phyloP scores from a whole-genome alignment of 2,888 invertebrate genomes.

The Cephus spinipes region DNA sequence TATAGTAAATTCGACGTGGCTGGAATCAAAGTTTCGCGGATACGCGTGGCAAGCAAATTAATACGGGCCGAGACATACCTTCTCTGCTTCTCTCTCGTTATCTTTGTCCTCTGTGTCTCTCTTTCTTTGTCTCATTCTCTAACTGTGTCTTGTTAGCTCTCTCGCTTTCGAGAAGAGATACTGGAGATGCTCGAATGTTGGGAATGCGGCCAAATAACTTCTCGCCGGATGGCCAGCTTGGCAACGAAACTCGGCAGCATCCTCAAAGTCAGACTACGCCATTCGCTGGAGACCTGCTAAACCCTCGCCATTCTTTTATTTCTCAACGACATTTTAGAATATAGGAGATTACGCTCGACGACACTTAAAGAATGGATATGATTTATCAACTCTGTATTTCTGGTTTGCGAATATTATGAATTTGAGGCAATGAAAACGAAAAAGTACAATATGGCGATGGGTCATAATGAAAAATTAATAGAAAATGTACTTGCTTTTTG shows the following conservation, averaged over 20 bases:
- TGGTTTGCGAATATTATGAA: neutral
- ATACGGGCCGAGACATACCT: conserved; percentile 10
- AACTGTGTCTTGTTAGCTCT: neutral
- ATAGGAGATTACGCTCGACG: neutral
- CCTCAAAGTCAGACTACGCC: neutral
- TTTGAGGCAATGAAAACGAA: neutral
- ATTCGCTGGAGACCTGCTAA: neutral
- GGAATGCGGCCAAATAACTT: conserved; percentile 6
- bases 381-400: neutral
- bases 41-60: conserved; percentile 14
- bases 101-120: neutral
- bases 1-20: neutral
- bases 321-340: neutral
- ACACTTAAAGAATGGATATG: neutral
- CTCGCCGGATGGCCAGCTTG: conserved; percentile 7
- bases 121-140: neutral
- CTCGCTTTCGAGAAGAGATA: neutral
- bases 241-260: neutral
- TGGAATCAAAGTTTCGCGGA: conserved; percentile 16
- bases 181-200: neutral
- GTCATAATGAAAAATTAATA: neutral
- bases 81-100: neutral
- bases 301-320: neutral
- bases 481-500: neutral
- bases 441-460: neutral